Percentiles rank a stretch among this genome's conserved stretches.
These are phyloP conservation scores for Platorchestia sp. DNA, from an alignment of 1,140 invertebrate species.

Conservation along the genomic window DNA sequence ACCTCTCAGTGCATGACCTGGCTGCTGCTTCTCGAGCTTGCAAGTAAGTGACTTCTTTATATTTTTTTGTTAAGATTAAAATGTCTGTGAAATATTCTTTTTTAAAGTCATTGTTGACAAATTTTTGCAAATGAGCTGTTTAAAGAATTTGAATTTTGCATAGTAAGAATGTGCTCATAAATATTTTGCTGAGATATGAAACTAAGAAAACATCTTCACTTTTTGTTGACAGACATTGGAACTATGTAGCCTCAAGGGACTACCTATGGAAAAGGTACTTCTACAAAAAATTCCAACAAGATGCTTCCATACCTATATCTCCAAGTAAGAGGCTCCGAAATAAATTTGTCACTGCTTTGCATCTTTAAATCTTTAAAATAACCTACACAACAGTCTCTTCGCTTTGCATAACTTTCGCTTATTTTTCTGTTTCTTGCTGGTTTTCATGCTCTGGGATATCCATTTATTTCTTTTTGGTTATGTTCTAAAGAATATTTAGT, in stretches of 20 bases:
- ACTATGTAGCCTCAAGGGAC: background rate
- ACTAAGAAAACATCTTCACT: background rate
- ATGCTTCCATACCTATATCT: constrained; percentile 9
- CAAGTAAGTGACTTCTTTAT: background rate
- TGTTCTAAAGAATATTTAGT: no score
- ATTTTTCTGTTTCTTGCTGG: no score
- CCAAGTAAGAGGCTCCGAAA: background rate
- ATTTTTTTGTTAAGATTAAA: background rate
- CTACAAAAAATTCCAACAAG: constrained; percentile 7
- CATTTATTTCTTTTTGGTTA: no score
- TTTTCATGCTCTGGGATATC: no score
- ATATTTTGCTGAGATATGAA: background rate
- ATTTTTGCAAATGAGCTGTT: background rate
- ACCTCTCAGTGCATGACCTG: background rate
- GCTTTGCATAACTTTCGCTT: no score
- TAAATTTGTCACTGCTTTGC: no score
- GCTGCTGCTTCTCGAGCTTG: background rate
- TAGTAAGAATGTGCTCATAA: background rate
- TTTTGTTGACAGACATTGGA: background rate
- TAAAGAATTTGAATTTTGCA: background rate
- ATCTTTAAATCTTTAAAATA: no score
- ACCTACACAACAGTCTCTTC: no score
- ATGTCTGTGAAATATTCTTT: background rate
- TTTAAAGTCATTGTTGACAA: background rate
- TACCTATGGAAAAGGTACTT: constrained; percentile 1